phyloP scores from a whole-genome alignment of 35 echinoderm and acorn worm genomes.

The Hemicentrotus pulcherrimus region DNA sequence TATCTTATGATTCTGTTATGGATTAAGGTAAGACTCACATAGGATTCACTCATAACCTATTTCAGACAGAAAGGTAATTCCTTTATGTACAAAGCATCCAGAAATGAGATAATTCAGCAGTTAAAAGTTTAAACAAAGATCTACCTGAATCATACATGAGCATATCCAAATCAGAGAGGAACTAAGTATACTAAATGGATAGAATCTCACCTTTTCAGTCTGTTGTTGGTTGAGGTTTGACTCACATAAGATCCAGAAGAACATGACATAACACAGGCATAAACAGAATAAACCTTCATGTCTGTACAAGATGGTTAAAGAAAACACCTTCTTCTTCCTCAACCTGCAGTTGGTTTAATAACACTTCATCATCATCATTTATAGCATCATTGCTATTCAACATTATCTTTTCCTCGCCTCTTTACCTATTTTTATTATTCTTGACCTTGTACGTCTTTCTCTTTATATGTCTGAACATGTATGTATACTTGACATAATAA shows the following conservation, averaged over 20 bases:
- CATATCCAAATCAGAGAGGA: too few species aligned
- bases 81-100: too few species aligned
- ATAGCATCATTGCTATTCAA: background rate
- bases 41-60: too few species aligned
- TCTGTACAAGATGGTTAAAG: slow-evolving; percentile 40
- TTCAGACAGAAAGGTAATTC: too few species aligned
- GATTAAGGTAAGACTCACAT: too few species aligned
- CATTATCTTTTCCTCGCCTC: background rate
- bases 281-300: slow-evolving; percentile 96
- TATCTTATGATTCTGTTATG: too few species aligned
- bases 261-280: slow-evolving; percentile 81
- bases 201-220: slow-evolving; percentile 29
- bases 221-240: slow-evolving; percentile 56
- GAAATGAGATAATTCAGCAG: too few species aligned
- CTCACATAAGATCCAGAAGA: slow-evolving; percentile 93
- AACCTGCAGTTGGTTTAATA: background rate
- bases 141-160: background rate
- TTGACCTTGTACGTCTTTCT: background rate
- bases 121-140: too few species aligned
- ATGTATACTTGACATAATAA: too few species aligned
- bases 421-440: background rate
- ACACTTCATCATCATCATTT: background rate
- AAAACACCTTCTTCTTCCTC: background rate
- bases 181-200: too few species aligned
- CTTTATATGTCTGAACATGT: too few species aligned